Conservation (phyloP, 2,113 vertebrate genomes). For the Saiga tatarica region DNA sequence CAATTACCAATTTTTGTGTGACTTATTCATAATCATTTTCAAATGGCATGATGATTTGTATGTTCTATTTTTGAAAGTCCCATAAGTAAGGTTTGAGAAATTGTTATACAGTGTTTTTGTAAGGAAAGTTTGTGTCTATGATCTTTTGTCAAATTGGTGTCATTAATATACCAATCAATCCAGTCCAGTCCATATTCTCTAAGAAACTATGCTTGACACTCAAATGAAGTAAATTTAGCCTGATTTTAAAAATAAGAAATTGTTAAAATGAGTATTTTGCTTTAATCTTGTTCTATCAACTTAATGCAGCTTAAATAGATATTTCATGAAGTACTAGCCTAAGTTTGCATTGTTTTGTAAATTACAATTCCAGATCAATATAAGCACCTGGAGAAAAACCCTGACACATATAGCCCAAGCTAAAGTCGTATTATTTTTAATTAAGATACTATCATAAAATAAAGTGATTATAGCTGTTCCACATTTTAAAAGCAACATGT, state of each 20-base stretch:
- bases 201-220: conserved; percentile 53
- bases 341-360: conserved; percentile 70
- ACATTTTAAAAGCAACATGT: conserved; percentile 67
- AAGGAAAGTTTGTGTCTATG: conserved; percentile 51
- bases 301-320: conserved; percentile 63
- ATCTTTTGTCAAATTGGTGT: conserved; percentile 53
- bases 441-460: conserved; percentile 66
- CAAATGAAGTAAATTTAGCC: conserved; percentile 57
- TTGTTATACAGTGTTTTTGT: conserved; percentile 22
- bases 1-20: conserved; percentile 20
- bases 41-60: conserved; percentile 38
- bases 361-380: conserved; percentile 74
- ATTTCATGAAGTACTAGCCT: conserved; percentile 63
- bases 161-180: conserved; percentile 16
- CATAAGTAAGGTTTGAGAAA: conserved; percentile 49
- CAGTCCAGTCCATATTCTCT: conserved; percentile 55
- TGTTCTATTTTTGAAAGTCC: conserved; percentile 56
- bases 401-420: conserved; percentile 69
- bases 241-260: conserved; percentile 60
- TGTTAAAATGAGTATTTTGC: conserved; percentile 58
- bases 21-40: conserved; percentile 44
- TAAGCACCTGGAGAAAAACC: conserved; percentile 72
- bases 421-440: conserved; percentile 63
- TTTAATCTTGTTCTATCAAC: conserved; percentile 68
- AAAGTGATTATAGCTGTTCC: conserved; percentile 61